Evolutionary conservation across 2,113 vertebrate genomes (phyloP), one percentile per base, ranked within the genome.

Genomic region (Parus major): DNA sequence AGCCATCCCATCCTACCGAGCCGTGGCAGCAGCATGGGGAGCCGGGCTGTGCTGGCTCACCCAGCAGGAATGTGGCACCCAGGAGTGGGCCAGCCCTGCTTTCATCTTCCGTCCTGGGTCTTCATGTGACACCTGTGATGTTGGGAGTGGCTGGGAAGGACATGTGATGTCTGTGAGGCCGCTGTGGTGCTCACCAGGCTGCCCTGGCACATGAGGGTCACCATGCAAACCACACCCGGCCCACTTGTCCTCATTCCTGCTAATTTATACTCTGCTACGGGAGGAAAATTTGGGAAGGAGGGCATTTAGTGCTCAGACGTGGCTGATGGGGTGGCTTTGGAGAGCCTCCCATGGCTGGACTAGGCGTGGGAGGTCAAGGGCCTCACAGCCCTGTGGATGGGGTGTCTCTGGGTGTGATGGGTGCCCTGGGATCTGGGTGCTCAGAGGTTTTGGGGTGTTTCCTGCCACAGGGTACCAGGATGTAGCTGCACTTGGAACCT

Each of bases 361-460:
- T 7, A 2, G 18, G 44, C 0, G 0, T 29, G 33, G 22, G 20
- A 20, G 42, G 27, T 66, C 65, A 39, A 39, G 55, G 29, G 41
- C 41, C 35, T 78, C 10, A 7, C 9, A 1, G 18, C 24, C 20
- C 5, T 5, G 33, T 7, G 41, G 42, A 2, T 41, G 35, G 16
- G 14, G 14, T 7, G 8, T 70, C 44, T 64, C 29, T 56, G 64
- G 33, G 11, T 39, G 47, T 16, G 57, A 20, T 2, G 15, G 35
- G 14, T 9, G 2, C 47, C 4, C 25, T 0, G 0, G 6, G 36
- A 23, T 49, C 27, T 44, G 6, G 5, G n/a, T 25, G 41, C 42
- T 69, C 18, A 1, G 33, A 23, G 64, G 21, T 57, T 57, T 69
- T 0, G 5, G 57, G 33, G 64, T 36, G n/a, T 57, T 83, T 10